A percentile compares a stretch with the other conserved stretches of the same genome.
phyloP scores from a whole-genome alignment of 2,797 vertebrate species.

The Nannoperca australis region DNA sequence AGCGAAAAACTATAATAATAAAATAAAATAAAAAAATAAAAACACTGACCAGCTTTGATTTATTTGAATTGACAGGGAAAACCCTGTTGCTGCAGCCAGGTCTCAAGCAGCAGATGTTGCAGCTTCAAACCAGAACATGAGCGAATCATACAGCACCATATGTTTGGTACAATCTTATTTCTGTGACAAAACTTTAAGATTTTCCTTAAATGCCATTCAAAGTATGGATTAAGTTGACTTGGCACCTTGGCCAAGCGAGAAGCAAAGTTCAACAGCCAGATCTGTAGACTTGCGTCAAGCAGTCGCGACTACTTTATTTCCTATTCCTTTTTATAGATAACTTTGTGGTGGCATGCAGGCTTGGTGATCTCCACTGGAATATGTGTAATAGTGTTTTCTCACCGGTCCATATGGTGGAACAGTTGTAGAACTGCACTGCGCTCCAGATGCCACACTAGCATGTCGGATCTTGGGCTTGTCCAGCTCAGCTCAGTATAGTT shows the following conservation, averaged over 20 bases:
- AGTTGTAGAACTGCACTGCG: slow-evolving; percentile 44
- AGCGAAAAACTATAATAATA: not conserved
- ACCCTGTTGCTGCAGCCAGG: slow-evolving; percentile 22
- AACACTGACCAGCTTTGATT: not conserved
- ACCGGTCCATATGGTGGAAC: slow-evolving; percentile 44
- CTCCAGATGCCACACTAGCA: slow-evolving; percentile 27
- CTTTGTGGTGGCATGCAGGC: not conserved
- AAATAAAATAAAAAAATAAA: not conserved
- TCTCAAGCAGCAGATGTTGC: slow-evolving; percentile 35
- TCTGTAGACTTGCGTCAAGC: not conserved
- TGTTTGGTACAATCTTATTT: not conserved
- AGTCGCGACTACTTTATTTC: not conserved
- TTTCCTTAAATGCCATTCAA: not conserved
- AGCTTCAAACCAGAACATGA: not conserved
- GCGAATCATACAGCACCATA: not conserved
- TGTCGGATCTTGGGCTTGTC: slow-evolving; percentile 42
- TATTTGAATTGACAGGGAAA: slow-evolving; percentile 32
- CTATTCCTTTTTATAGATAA: not conserved
- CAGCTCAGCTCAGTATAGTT: slow-evolving; percentile 43
- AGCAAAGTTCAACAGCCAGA: not conserved
- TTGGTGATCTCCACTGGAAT: slow-evolving; percentile 18
- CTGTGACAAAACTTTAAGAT: not conserved
- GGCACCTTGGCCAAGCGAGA: not conserved
- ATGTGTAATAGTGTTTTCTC: slow-evolving; percentile 33
- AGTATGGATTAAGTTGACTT: not conserved